Base-by-base conservation (phyloP, 2,113 vertebrate species). In the Artemisiospiza belli region DNA sequence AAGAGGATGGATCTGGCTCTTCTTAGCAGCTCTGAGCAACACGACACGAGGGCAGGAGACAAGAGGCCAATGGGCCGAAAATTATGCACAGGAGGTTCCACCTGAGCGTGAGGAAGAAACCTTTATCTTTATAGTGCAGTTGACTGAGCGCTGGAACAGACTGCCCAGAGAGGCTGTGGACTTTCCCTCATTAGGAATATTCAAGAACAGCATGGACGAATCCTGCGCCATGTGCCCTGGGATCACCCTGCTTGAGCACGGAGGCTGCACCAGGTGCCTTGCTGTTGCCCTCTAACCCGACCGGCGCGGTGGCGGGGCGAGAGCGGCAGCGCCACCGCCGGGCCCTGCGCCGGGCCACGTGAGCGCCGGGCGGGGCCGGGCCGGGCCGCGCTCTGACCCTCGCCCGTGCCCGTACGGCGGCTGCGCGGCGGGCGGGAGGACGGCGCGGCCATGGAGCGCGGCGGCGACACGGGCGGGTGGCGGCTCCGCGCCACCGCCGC, bases 301-400 rank as follows among this genome's bases (percentile, higher is more conserved):
- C 43, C 11, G 23, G 2, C 14, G 4, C 23, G 1, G 11, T 0
- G 13, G 3, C 12, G 1, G 3, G 0, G 5, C 6, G 6, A 11
- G 3, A 9, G 4, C 5, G 0, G 8, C 74, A 4, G 0, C 2
- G 22, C 39, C 61, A 3, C 11, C 1, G 8, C 43, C 17, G 6
- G 3, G 25, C 24, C 31, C 39, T 9, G 2, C 0, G 30, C 44
- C 6, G 37, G 46, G 2, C 5, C 77, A 28, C 54, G 79, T 82
- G 35, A 59, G 54, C 27, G n/a, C 28, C 20, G 47, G 58, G 74
- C n/a, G 57, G 75, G 49, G 61, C 74, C 37, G 24, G 59, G 47
- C 75, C n/a, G 13, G 59, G 47, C 75, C n/a, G 13, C 15, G 31
- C 37, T n/a, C 37, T n/a, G 58, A 37, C 28, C 35, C 41, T 9